Base-by-base conservation (phyloP, 2,797 vertebrate species). In the Danio tinwini region DNA sequence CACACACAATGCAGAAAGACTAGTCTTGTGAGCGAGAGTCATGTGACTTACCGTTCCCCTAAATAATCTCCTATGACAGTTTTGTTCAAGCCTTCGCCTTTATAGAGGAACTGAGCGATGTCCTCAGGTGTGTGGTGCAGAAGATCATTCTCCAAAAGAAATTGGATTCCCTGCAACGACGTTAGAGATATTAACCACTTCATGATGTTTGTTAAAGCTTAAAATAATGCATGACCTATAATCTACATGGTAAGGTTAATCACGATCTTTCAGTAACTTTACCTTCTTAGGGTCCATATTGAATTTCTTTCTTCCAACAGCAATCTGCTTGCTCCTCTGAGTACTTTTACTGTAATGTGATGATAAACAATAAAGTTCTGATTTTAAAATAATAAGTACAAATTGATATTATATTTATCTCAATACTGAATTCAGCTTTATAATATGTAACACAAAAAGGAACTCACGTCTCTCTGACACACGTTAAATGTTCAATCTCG, bases 281-380 rank as follows among this genome's bases (percentile, higher is more conserved):
- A 98, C 97, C 96, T 99, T 99, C 88, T 98, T 98, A 68, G 97
- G 97, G 81, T 99, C 97, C 97, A 99, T 99, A 90, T 99, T 99
- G 93, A 99, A 99, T 87, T 99, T 99, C 91, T 99, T 99, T 86
- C 97, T 95, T 83, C 97, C 98, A 95, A 98, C 97, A 29, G 97
- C 96, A 64, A 99, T 95, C 87, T 99, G 98, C 83, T 98, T 99
- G 89, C 97, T 99, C 88, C 96, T 95, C 91, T 98, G 97, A n/a
- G 95, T 93, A 0, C 96, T 95, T 96, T 99, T 99, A 89, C 98
- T 99, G 78, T 61, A 69, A 2, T 70, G 87, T 44, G 85, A 69
- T 81, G 37, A 47, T 40, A 58, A 56, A 4, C 40, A 44, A 64
- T 17, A 11, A 17, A 64, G 9, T 44, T 39, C 7, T 63, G 5